Evolutionary conservation across 1,140 invertebrate genomes (phyloP).

Genomic region (honey bee (Apis mellifera)): DNA sequence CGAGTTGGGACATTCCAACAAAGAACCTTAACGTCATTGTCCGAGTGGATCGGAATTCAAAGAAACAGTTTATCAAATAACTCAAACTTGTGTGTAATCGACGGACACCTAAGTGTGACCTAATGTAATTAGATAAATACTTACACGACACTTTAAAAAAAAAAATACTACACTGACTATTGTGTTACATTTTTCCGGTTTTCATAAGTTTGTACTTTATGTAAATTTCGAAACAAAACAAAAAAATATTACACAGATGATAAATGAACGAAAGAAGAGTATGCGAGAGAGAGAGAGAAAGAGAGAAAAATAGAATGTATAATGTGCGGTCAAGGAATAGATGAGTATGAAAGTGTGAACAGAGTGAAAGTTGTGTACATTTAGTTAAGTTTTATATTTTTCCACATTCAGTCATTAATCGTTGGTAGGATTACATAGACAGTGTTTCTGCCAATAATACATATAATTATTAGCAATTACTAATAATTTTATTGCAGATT

Average conservation of each 20-base stretch:
- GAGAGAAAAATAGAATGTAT: constrained; percentile 49
- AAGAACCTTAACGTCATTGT: constrained; percentile 34
- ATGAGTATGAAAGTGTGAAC: constrained; percentile 39
- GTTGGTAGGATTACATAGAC: constrained; percentile 73
- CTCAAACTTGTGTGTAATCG: constrained; percentile 62
- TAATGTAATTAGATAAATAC: constrained; percentile 75
- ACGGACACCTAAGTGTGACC: constrained; percentile 77
- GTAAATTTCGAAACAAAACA: constrained; percentile 75
- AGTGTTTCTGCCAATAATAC: constrained; percentile 72
- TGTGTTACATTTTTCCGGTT: constrained; percentile 77
- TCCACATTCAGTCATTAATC: constrained; percentile 78
- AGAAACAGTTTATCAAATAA: constrained; percentile 51
- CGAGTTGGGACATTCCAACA: constrained; percentile 68
- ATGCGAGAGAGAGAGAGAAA: constrained; percentile 45
- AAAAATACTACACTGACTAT: constrained; percentile 71
- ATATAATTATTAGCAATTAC: constrained; percentile 72
- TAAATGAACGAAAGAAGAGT: constrained; percentile 56
- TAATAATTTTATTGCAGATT: constrained; percentile 64
- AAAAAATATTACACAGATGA: constrained; percentile 60
- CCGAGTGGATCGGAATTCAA: constrained; percentile 6
- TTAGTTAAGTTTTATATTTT: constrained; percentile 82
- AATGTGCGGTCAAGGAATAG: constrained; percentile 43
- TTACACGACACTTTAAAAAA: constrained; percentile 68
- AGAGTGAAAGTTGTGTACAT: constrained; percentile 75
- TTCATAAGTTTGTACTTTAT: constrained; percentile 81